Conservation (phyloP, 2,113 vertebrate genomes). For the Promerops cafer region DNA sequence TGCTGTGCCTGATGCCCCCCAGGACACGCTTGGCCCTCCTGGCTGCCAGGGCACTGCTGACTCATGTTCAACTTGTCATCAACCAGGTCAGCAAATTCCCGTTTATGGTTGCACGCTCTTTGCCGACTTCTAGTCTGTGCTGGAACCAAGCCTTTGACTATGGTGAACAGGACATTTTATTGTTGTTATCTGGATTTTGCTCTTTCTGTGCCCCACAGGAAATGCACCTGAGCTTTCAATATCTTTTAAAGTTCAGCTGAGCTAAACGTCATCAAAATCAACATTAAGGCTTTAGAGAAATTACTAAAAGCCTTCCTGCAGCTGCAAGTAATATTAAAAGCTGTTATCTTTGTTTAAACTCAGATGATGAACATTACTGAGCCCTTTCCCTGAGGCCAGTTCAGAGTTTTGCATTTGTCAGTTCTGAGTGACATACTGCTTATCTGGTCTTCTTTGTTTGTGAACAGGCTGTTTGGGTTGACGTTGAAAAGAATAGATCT, state of each 20-base stretch:
- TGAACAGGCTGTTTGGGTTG: background rate
- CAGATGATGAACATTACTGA: background rate
- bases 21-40: rapidly evolving
- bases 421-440: background rate
- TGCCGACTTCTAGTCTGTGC: background rate
- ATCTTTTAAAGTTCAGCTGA: slow-evolving; percentile 22
- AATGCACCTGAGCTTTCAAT: background rate
- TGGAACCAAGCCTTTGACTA: background rate
- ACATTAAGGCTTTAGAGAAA: background rate
- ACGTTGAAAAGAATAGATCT: background rate
- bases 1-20: background rate
- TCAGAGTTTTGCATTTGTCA: background rate
- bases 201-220: background rate
- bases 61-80: rapidly evolving
- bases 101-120: background rate
- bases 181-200: background rate
- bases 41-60: background rate
- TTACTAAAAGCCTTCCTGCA: background rate
- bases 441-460: background rate
- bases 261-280: slow-evolving; percentile 11
- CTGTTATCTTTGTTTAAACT: slow-evolving; percentile 13
- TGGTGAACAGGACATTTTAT: background rate
- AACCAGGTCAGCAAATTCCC: background rate
- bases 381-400: background rate
- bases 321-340: background rate